Evolutionary conservation across 2,888 invertebrate genomes (phyloP).

Genomic region (Mesorhabditis spiculigera): DNA sequence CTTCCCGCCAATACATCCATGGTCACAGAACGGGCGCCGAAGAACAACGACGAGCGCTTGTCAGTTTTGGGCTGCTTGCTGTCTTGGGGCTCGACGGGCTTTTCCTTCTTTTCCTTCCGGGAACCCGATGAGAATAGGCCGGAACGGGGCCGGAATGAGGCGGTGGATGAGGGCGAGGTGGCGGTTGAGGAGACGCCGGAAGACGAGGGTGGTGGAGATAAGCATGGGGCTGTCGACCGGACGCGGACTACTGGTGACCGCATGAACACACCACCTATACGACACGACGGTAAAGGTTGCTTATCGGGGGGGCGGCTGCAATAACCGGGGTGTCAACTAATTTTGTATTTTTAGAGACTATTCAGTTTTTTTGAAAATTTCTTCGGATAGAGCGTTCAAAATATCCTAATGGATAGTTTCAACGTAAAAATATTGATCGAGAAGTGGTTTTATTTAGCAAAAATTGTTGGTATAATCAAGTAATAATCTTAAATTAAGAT

Average conservation of each 20-base stretch:
- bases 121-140: background rate
- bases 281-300: background rate
- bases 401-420: too few relatives aligned
- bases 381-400: too few relatives aligned
- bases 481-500: too few relatives aligned
- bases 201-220: background rate
- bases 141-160: background rate
- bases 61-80: background rate
- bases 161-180: constrained; percentile 3
- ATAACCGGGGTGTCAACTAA: too few relatives aligned
- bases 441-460: too few relatives aligned
- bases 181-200: background rate
- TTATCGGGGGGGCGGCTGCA: too few relatives aligned
- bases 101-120: background rate
- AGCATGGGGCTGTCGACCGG: background rate
- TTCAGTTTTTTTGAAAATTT: too few relatives aligned
- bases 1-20: constrained; percentile 4
- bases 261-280: constrained; percentile 5
- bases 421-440: too few relatives aligned
- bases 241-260: background rate
- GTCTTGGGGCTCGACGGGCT: background rate
- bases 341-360: too few relatives aligned
- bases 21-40: background rate
- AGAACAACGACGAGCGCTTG: background rate
- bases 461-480: too few relatives aligned